Evolutionary conservation across 1,140 invertebrate genomes (phyloP).

Genomic region (Holotrichia oblita): DNA sequence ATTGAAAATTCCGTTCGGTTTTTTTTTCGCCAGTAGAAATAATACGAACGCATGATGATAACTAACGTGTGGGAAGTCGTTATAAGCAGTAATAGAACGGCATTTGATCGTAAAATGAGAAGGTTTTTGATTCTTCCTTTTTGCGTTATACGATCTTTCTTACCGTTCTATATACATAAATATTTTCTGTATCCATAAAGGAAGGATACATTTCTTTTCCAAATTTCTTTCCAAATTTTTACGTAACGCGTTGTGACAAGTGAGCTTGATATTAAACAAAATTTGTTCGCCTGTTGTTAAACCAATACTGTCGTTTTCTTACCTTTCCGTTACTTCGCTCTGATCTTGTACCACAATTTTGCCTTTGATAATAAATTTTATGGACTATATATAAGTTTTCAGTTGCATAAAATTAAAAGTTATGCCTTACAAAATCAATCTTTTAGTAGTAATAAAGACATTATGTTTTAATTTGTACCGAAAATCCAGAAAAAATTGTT

Average conservation of each 20-base stretch:
- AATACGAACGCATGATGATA: slow-evolving; percentile 14
- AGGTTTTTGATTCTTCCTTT: slow-evolving; percentile 9
- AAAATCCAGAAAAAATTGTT: too few relatives aligned
- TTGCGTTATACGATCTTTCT: slow-evolving; percentile 9
- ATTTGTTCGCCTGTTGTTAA: too few relatives aligned
- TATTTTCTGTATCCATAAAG: slow-evolving; percentile 17
- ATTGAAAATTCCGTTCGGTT: slow-evolving; percentile 21
- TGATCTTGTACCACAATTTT: too few relatives aligned
- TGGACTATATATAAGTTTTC: too few relatives aligned
- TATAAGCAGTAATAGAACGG: neutral
- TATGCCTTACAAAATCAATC: too few relatives aligned
- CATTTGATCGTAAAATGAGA: slow-evolving; percentile 23
- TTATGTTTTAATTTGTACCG: too few relatives aligned
- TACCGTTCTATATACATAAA: slow-evolving; percentile 6
- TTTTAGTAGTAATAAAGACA: too few relatives aligned
- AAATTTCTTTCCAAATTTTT: neutral
- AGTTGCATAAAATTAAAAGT: too few relatives aligned
- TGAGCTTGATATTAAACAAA: too few relatives aligned
- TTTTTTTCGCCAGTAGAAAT: neutral
- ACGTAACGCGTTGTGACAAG: neutral
- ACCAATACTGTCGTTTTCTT: too few relatives aligned
- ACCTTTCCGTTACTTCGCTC: too few relatives aligned
- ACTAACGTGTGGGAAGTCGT: slow-evolving; percentile 23
- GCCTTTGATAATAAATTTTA: too few relatives aligned
- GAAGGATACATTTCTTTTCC: neutral